Percentiles rank a stretch among this genome's conserved stretches.
Conservation (phyloP, 2,888 invertebrate species). For the Chironomus riparius region DNA sequence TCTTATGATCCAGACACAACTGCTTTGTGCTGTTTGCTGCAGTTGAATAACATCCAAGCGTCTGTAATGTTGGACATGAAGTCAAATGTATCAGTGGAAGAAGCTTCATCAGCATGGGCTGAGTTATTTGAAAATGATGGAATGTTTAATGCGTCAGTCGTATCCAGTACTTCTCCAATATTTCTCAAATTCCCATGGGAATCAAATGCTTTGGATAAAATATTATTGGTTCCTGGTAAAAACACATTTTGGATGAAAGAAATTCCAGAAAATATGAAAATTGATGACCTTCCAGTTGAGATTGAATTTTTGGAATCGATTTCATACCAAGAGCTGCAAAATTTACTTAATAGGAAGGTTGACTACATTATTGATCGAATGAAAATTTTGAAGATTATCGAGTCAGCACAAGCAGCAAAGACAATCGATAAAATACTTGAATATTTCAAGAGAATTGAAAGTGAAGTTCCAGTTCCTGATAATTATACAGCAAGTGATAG, state of each 20-base stretch:
- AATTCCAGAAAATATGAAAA: neutral
- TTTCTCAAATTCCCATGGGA: neutral
- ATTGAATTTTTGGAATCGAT: neutral
- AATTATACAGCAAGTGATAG: neutral
- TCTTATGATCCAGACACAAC: neutral
- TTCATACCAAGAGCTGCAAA: neutral
- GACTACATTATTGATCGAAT: neutral
- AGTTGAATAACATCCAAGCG: neutral
- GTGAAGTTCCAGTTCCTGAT: neutral
- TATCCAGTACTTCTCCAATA: neutral
- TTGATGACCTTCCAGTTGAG: neutral
- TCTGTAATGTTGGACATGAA: neutral
- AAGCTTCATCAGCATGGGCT: neutral
- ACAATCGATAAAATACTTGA: neutral
- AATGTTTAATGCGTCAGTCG: neutral
- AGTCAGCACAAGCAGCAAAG: neutral
- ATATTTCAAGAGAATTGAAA: constrained; percentile 1
- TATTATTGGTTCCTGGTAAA: neutral
- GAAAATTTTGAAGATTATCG: neutral
- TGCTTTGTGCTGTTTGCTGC: neutral
- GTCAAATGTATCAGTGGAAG: neutral
- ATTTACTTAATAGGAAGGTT: neutral
- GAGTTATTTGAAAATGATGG: neutral
- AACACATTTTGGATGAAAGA: neutral
- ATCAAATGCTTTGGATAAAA: neutral